Evolutionary conservation across 1,140 invertebrate genomes (phyloP), one percentile per base, ranked within the genome.

Genomic region (Leptopilina clavipes): DNA sequence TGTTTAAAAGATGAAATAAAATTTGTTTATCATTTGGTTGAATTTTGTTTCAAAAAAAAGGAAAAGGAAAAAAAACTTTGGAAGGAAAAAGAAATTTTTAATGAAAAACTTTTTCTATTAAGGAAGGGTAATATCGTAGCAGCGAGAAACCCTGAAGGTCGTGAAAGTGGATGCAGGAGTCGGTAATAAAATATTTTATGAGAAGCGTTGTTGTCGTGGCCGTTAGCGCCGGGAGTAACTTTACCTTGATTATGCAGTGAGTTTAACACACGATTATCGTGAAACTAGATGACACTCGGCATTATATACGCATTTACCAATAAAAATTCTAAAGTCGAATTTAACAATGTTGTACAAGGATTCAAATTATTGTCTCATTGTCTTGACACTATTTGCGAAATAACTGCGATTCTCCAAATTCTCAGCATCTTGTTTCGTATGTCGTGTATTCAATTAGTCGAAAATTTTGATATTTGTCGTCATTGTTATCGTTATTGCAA

Each of bases 161-260:
- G 56, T 59, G 56, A 59, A 59, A 59, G 56, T 59, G 56, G 56
- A 18, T 59, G 19, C 19, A 59, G 19, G 56, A 59, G 56, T 10
- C 19, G 56, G 18, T 59, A 19, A 25, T 25, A 59, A 19, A 65
- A 65, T 65, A 65, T 65, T 65, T 31, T 25, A 65, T 65, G 56
- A 19, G 22, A 31, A 22, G 56, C 12, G 56, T 65, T 65, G 56
- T 65, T 65, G 56, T 65, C 22, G 22, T 18, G 5, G 22, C 22
- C 22, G 56, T 25, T 65, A 65, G 56, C 56, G 19, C 56, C 19
- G 22, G 22, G 56, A 65, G 56, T 31, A 65, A 65, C 22, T 65
- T 65, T 65, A 65, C 56, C 56, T 65, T 65, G 56, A 65, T 25
- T 65, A 31, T 65, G 56, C 56, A 65, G 22, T 65, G 22, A 14